Evolutionary conservation across 2,797 vertebrate species (phyloP).

Genomic region (Myiotriccus ornatus): DNA sequence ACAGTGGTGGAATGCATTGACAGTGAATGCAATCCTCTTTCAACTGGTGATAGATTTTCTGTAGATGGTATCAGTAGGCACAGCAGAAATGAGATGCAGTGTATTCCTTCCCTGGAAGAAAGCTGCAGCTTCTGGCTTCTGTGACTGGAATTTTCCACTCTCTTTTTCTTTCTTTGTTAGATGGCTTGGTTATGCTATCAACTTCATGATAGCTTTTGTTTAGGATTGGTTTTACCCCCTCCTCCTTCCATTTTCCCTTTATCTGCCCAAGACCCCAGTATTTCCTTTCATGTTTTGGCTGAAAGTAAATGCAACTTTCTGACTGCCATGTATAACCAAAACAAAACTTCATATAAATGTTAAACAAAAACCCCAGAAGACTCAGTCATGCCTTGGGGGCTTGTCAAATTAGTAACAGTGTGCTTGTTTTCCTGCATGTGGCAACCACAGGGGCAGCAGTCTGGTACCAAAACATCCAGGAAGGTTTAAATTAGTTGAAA

Average conservation of each 20-base stretch:
- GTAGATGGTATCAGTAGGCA: constrained; percentile 51
- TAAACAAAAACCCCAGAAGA: background rate
- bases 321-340: constrained; percentile 43
- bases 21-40: constrained; percentile 34
- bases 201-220: constrained; percentile 43
- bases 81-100: constrained; percentile 31
- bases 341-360: background rate
- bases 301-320: constrained; percentile 59
- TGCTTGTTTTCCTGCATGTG: background rate
- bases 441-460: background rate
- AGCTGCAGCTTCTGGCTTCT: constrained; percentile 21
- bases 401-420: background rate
- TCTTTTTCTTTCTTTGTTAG: constrained; percentile 45
- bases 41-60: constrained; percentile 50
- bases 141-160: constrained; percentile 41
- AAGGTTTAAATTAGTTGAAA: background rate
- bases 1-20: background rate
- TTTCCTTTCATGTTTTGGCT: constrained; percentile 56
- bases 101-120: constrained; percentile 36
- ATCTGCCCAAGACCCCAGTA: background rate
- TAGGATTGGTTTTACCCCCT: background rate
- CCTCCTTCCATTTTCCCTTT: background rate
- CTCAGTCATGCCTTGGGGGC: background rate
- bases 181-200: constrained; percentile 34
- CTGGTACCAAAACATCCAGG: background rate